Base-by-base conservation (phyloP, 2,888 invertebrate genomes). In the Linnaemya vulpina region DNA sequence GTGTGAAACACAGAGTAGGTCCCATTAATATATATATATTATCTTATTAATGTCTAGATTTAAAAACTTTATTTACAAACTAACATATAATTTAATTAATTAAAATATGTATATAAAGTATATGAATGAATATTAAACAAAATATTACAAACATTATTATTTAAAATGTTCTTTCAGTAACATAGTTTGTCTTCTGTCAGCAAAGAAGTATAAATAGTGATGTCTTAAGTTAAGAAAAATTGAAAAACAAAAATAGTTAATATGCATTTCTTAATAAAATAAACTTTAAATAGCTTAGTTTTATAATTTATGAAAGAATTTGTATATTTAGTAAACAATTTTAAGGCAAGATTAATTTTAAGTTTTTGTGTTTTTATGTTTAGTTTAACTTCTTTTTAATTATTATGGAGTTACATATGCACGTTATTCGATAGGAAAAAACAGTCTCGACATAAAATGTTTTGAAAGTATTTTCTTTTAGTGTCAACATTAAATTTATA, bases 51-150 rank as follows among this genome's bases (percentile, higher is more conserved):
- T 55, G 0, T 65, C 46, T 58, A 53, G 38, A 65, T 73, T 55
- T 49, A 30, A 51, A 67, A 58, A 51, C n/a, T 20, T 75, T 79
- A 84, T 84, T 71, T 84, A 80, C 80, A 84, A 49, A 80, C 80
- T 80, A 80, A 40, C n/a, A 67, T 70, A 65, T 55, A 73, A 84
- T 55, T 76, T 60, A 80, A 79, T 30, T 75, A 51, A 58, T 35
- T 63, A 38, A 63, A 40, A 51, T 17, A 74, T 68, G 74, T 74
- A 58, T 7, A 51, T 15, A n/a, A 35, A 58, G 30, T 53, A 53
- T 53, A 17, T 80, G 10, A n/a, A n/a, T 58, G 15, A 11, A 55
- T 58, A 55, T 68, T 17, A 73, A 35, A 74, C 46, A 62, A 35
- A 76, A 65, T 63, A 53, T 38, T 78, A 68, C 51, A 77, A 68